A percentile compares a stretch with the other conserved stretches of the same genome.
Evolutionary conservation across 2,113 vertebrate genomes (phyloP).

Genomic region (Thunnus maccoyii): DNA sequence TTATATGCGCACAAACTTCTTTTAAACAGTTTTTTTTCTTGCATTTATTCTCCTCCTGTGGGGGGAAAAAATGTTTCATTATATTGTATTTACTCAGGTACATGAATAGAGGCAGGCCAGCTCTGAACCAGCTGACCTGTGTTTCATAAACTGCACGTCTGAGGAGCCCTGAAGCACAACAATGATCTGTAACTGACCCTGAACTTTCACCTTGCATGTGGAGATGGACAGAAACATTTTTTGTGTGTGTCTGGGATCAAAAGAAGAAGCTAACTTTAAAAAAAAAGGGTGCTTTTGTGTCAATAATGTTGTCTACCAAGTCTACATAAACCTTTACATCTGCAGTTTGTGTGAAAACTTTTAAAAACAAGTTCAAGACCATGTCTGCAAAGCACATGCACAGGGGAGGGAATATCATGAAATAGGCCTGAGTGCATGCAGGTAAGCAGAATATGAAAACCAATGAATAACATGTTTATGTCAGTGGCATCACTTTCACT

Average conservation of each 20-base stretch:
- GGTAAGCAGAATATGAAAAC: neutral
- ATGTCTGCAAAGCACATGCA: neutral
- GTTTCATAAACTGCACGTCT: slow-evolving; percentile 23
- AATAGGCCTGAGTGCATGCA: too few relatives aligned
- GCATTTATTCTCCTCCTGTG: neutral
- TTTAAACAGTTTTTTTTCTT: slow-evolving; percentile 65
- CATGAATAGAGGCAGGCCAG: neutral
- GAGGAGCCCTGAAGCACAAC: slow-evolving; percentile 10
- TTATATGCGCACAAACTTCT: slow-evolving; percentile 50
- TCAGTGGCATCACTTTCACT: too few relatives aligned
- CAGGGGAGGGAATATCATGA: too few relatives aligned
- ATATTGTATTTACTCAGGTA: slow-evolving; percentile 19
- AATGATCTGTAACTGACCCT: neutral
- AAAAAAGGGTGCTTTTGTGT: neutral
- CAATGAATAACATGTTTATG: too few relatives aligned
- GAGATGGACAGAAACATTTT: neutral
- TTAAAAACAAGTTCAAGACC: too few relatives aligned
- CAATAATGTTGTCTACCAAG: too few relatives aligned
- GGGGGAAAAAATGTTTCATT: slow-evolving; percentile 5
- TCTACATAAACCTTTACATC: neutral
- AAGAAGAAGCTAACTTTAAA: neutral
- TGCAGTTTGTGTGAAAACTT: neutral
- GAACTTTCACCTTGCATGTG: neutral
- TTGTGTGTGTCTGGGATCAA: neutral
- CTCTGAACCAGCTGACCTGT: slow-evolving; percentile 10